A percentile compares a stretch with the other conserved stretches of the same genome.
Evolutionary conservation across 2,888 invertebrate species (phyloP).

Genomic region (Cistogaster globosa): DNA sequence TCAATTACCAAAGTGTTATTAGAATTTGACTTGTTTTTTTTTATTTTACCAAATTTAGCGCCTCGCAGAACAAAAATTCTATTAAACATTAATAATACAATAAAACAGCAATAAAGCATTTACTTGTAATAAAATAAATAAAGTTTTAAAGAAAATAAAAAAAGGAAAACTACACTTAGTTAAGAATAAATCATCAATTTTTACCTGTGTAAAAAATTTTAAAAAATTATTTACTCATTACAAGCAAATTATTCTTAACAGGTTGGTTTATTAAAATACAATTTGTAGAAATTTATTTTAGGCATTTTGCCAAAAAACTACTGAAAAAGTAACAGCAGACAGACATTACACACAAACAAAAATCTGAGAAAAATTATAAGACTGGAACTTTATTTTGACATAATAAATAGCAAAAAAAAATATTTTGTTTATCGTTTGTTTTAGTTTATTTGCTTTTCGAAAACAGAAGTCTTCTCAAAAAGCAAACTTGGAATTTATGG

Average conservation of each 20-base stretch:
- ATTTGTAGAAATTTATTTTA: conserved; percentile 50
- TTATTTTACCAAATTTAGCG: too few relatives aligned
- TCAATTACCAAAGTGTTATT: too few relatives aligned
- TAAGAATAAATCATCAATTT: conserved; percentile 5
- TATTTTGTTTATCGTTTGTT: conserved; percentile 13
- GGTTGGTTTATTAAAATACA: conserved; percentile 53
- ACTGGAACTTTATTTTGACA: conserved; percentile 43
- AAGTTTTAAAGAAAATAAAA: background rate
- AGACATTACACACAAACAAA: background rate
- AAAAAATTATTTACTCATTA: conserved; percentile 41
- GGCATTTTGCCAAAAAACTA: conserved; percentile 49
- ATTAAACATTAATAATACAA: background rate
- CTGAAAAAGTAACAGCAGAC: conserved; percentile 1
- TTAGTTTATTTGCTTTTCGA: background rate
- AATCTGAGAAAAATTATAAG: conserved; percentile 3
- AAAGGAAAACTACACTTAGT: background rate
- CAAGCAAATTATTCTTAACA: conserved; percentile 25
- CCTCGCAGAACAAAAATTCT: background rate
- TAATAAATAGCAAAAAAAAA: too few relatives aligned
- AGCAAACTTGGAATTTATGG: background rate
- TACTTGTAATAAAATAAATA: background rate
- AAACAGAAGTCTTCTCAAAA: conserved; percentile 2
- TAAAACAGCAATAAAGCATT: background rate
- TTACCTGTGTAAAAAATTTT: conserved; percentile 6
- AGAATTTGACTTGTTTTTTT: too few relatives aligned